Percentiles rank a stretch among this genome's conserved stretches.
Conservation (phyloP, 2,888 invertebrate genomes). For the Flexamia atlantica region DNA sequence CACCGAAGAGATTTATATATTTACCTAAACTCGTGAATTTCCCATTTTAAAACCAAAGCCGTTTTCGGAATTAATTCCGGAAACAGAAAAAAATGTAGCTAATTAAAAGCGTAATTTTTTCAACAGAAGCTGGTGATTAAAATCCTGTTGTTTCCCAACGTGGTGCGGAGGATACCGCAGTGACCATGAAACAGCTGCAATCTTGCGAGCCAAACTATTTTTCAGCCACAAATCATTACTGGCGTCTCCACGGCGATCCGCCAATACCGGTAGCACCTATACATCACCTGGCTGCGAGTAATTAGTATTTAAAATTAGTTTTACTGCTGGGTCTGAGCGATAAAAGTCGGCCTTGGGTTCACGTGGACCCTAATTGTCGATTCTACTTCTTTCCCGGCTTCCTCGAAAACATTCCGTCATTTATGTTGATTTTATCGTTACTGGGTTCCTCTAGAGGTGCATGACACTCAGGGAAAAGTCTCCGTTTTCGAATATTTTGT, state of each 20-base stretch:
- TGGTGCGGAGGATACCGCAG: neutral
- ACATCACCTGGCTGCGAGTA: conserved; percentile 28
- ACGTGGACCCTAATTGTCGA: conserved; percentile 32
- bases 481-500: too few relatives aligned
- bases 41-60: too few relatives aligned
- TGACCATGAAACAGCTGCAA: neutral
- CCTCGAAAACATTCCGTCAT: conserved; percentile 31
- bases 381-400: neutral
- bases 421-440: conserved; percentile 43
- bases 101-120: too few relatives aligned
- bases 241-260: neutral
- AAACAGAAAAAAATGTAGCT: too few relatives aligned
- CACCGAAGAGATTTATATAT: too few relatives aligned
- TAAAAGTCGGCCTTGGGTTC: conserved; percentile 50
- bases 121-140: too few relatives aligned
- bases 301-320: conserved; percentile 58
- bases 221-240: conserved; percentile 32
- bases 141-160: too few relatives aligned
- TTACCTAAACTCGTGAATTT: too few relatives aligned
- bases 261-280: conserved; percentile 39
- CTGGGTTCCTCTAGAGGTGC: neutral
- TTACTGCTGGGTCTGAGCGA: conserved; percentile 32
- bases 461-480: neutral
- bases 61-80: too few relatives aligned
- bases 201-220: neutral